These are phyloP conservation scores for Diceros bicornis DNA, from an alignment of 2,797 vertebrate genomes.

Conservation along the genomic window DNA sequence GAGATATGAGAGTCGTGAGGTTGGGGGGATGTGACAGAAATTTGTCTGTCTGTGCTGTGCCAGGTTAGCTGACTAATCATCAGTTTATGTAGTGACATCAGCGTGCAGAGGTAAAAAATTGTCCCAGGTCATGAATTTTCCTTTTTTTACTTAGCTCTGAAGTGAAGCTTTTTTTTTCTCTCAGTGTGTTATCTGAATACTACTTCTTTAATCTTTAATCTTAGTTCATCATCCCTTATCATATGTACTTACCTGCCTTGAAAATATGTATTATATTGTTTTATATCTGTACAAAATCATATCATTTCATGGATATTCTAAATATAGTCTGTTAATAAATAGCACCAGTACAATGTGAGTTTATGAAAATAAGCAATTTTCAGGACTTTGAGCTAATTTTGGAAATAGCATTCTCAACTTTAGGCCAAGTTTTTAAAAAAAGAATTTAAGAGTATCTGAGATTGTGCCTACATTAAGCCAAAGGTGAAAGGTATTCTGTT, in stretches of 20 bases:
- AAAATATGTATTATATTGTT: not conserved
- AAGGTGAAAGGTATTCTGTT: not conserved
- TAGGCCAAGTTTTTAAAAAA: not conserved
- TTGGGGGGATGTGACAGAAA: not conserved
- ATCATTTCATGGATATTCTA: not conserved
- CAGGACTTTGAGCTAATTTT: constrained; percentile 43
- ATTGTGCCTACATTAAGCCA: not conserved
- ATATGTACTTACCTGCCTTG: not conserved
- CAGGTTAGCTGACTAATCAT: not conserved
- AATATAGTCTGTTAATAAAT: not conserved
- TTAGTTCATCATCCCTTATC: not conserved
- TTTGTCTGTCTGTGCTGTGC: not conserved
- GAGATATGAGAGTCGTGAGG: not conserved
- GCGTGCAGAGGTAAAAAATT: not conserved
- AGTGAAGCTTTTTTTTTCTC: not conserved
- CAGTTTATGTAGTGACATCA: not conserved
- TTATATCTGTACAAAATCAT: not conserved
- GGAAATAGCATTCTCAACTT: constrained; percentile 11
- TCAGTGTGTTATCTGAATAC: not conserved
- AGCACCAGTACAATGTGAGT: not conserved
- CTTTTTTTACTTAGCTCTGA: not conserved
- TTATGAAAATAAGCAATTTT: not conserved
- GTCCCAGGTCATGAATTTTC: not conserved
- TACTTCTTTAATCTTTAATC: constrained; percentile 22
- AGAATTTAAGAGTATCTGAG: not conserved